Base-by-base conservation (phyloP, 2,113 vertebrate genomes). In the human (Homo sapiens) region DNA sequence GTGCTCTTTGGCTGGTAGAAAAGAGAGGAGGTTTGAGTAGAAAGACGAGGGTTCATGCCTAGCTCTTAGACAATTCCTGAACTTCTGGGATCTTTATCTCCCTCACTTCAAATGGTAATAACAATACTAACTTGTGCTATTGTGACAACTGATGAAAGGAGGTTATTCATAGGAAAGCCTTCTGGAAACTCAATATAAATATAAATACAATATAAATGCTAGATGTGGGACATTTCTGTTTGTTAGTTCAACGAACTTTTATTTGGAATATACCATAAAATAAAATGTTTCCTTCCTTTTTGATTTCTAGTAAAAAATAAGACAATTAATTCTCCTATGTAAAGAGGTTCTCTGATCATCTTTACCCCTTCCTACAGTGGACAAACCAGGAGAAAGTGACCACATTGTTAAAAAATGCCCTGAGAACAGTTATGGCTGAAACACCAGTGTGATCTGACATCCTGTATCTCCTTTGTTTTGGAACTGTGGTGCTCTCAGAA, bases 341-440 rank as follows among this genome's bases (percentile, higher is more conserved):
- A 38, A 32, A 38, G 43, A 80, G 12, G 4, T 9, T 40, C 57
- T 94, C 70, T 75, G 85, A 59, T 18, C n/a, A 27, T 59, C 48
- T 52, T 61, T 10, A 25, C 22, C n/a, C n/a, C 61, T 76, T 89
- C n/a, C 27, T 50, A 40, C 12, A 20, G n/a, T 16, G 25, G 52
- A 43, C 16, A 73, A 78, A 32, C n/a, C 48, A 93, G 61, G 35
- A 80, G 40, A 40, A 70, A 52, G 2, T 8, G 59, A 45, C 45
- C 13, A 0, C 2, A 1, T 14, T 6, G 12, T 20, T 12, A 72
- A 80, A 89, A 38, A 43, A 72, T 25, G 20, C 3, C 1, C 25
- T 25, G 22, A 22, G 61, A 48, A 38, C 12, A 64, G 48, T 40
- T 35, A 16, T 4, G 32, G 35, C 18, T 78, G 25, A 30, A 50